These are phyloP conservation scores for Setophaga petechia DNA, from an alignment of 2,113 vertebrate genomes.

Conservation along the genomic window DNA sequence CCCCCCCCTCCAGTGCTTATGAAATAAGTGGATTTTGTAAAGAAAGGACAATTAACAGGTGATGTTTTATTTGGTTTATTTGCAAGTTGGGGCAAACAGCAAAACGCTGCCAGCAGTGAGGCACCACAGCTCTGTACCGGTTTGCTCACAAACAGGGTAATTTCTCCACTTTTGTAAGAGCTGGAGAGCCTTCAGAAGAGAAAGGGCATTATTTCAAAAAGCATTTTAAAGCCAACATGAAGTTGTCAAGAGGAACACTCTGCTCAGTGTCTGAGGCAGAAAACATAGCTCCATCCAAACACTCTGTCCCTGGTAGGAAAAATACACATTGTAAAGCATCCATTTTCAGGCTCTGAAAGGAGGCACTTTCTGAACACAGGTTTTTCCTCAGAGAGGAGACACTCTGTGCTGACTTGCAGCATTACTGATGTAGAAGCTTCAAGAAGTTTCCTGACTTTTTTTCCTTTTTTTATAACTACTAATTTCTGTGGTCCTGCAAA, in stretches of 20 bases:
- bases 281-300: background rate
- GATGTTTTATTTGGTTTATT: background rate
- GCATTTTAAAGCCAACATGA: background rate
- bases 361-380: background rate
- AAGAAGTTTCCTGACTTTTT: background rate
- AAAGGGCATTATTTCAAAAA: background rate
- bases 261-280: background rate
- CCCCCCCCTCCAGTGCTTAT: rapidly evolving
- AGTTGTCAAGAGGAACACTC: background rate
- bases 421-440: background rate
- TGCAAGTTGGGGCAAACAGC: background rate
- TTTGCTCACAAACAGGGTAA: background rate
- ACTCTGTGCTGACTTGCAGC: background rate
- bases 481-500: background rate
- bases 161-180: background rate
- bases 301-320: background rate
- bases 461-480: background rate
- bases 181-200: background rate
- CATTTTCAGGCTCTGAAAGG: background rate
- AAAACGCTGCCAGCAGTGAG: background rate
- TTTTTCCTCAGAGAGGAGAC: background rate
- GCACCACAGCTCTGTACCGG: background rate
- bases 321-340: background rate
- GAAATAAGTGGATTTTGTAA: background rate
- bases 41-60: background rate